Evolutionary conservation across 2,888 invertebrate genomes (phyloP).

Genomic region (Rhagonycha fulva): DNA sequence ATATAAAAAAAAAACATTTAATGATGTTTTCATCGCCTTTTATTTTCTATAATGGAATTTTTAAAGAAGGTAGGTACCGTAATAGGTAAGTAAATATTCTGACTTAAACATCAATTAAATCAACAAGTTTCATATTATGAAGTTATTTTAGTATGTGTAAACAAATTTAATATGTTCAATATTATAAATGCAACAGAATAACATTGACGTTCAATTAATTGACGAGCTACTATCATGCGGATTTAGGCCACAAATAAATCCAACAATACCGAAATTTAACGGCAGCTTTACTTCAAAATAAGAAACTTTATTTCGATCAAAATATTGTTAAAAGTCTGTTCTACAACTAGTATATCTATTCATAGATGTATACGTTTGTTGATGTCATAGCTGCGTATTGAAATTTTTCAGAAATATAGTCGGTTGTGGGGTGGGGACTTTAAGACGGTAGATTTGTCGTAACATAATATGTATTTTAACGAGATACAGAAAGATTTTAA

Average conservation of each 20-base stretch:
- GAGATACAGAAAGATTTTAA: too few relatives aligned
- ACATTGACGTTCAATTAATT: neutral
- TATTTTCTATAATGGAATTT: neutral
- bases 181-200: neutral
- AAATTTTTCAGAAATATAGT: too few relatives aligned
- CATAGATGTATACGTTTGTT: too few relatives aligned
- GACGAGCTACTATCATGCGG: neutral
- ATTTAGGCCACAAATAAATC: neutral
- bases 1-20: conserved; percentile 35
- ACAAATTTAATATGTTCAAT: neutral
- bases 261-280: neutral
- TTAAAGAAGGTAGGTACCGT: conserved; percentile 8
- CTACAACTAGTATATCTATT: too few relatives aligned
- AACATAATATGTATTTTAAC: too few relatives aligned
- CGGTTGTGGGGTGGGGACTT: too few relatives aligned
- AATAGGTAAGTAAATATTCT: neutral
- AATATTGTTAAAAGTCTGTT: too few relatives aligned
- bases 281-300: neutral
- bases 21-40: neutral
- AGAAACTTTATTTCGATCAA: too few relatives aligned
- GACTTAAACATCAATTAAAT: neutral
- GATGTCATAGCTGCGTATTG: too few relatives aligned
- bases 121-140: neutral
- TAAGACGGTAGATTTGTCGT: too few relatives aligned
- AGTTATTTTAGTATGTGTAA: neutral